Evolutionary conservation across 2,797 vertebrate species (phyloP).

Genomic region (Catharus ustulatus): DNA sequence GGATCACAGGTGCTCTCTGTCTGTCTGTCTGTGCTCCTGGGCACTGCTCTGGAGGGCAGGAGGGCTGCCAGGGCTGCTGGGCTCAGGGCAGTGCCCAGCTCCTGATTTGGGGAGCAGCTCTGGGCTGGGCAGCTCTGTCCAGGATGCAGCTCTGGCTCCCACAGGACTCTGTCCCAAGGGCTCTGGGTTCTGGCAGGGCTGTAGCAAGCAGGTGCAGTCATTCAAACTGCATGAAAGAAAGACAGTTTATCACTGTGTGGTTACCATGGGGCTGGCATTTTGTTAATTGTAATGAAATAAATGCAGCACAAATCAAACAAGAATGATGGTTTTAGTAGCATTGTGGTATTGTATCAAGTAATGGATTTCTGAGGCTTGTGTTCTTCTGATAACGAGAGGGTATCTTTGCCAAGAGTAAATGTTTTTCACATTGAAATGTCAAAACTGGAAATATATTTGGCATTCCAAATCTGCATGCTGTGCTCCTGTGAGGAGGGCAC

Average conservation of each 20-base stretch:
- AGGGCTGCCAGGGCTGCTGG: background rate
- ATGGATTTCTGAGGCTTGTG: background rate
- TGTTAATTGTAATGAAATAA: background rate
- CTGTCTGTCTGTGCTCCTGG: background rate
- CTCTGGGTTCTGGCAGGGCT: background rate
- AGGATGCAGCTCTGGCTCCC: rapidly evolving
- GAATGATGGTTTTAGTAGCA: background rate
- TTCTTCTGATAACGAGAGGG: conserved; percentile 28
- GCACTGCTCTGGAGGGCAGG: background rate
- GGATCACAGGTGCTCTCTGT: background rate
- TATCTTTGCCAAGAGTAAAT: conserved; percentile 19
- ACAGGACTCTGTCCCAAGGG: rapidly evolving
- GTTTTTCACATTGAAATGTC: conserved; percentile 18
- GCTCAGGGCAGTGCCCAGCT: background rate
- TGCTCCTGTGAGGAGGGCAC: background rate
- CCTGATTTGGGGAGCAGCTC: background rate
- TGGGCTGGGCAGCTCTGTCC: background rate
- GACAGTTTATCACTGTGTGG: background rate
- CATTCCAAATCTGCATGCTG: background rate
- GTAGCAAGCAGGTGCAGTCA: background rate
- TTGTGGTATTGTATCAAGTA: conserved; percentile 1
- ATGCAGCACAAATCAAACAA: background rate
- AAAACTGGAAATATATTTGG: conserved; percentile 1
- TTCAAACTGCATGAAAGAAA: background rate
- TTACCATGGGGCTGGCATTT: background rate